A percentile compares a stretch with the other conserved stretches of the same genome.
Conservation (phyloP, 2,888 invertebrate genomes). For the Metacarcinus magister region DNA sequence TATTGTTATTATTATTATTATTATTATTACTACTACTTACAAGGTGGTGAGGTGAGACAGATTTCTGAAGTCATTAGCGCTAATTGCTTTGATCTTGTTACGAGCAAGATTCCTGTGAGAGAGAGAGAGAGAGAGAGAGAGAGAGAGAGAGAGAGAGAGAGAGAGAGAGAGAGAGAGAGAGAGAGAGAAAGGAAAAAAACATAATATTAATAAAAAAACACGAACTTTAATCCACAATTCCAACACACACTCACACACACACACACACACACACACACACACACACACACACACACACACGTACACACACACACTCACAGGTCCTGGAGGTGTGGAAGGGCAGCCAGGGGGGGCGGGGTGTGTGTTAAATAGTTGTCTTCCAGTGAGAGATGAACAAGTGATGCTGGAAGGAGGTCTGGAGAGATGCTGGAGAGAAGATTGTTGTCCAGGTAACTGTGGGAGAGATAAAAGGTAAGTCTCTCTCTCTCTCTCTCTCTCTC, state of each 20-base stretch:
- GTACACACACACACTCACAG: background rate
- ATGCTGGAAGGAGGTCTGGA: too few relatives aligned
- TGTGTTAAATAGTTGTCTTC: too few relatives aligned
- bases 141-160: slow-evolving; percentile 48
- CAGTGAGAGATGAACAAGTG: too few relatives aligned
- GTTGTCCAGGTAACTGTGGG: too few relatives aligned
- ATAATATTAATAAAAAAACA: background rate
- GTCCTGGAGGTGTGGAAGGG: background rate
- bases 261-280: background rate
- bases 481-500: too few relatives aligned
- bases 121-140: background rate
- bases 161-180: slow-evolving; percentile 10
- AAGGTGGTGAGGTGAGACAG: slow-evolving; percentile 51
- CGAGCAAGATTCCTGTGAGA: slow-evolving; percentile 69
- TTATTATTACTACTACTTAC: slow-evolving; percentile 63
- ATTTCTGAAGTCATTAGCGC: slow-evolving; percentile 56
- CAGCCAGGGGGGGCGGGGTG: background rate
- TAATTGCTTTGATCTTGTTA: slow-evolving; percentile 62
- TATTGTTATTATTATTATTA: background rate
- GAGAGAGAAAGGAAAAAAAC: background rate
- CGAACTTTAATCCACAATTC: background rate
- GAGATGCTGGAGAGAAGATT: too few relatives aligned
- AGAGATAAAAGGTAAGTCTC: too few relatives aligned
- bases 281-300: background rate
- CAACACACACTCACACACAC: background rate